Base-by-base conservation (phyloP, 2,888 invertebrate species). In the Plebejus argus region DNA sequence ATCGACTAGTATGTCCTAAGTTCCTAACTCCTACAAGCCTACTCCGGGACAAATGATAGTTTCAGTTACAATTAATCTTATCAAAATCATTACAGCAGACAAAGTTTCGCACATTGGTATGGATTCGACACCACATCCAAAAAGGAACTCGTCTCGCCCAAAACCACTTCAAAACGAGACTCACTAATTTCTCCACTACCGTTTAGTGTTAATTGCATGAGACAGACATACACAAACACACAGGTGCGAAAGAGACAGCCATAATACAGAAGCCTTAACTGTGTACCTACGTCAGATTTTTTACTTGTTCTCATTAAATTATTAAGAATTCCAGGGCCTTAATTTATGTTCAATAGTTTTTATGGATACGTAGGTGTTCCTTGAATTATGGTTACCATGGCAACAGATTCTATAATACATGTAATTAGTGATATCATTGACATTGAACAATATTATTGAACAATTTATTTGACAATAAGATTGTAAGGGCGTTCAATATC, bases 101-200 rank as follows among this genome's bases (percentile, higher is more conserved):
- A n/a, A n/a, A n/a, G n/a, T n/a, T n/a, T n/a, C 10, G 39, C 39
- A 39, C 2, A 39, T 45, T 2, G 10, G 45, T 45, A 45, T 45
- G 45, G 10, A 12, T 10, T 45, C 45, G 45, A 10, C 45, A 23
- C 23, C 61, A 23, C 23, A 61, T 61, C 61, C 61, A 20, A 58
- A 23, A 20, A 56, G 10, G n/a, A 56, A 20, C 8, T 61, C 23
- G n/a, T 58, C 23, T 0, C 23, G 1, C 10, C 66, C 66, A 66
- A 33, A 66, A 66, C 66, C 28, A 28, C 66, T 61, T 12, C 61
- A 61, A 66, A 33, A 66, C 66, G 28, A 18, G 66, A 28, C 33
- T 89, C 90, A 92, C 92, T 91, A 92, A 93, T 92, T 93, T 92
- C 91, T 91, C 89, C 88, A 92, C 92, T 91, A 92, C 92, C 89